A percentile compares a stretch with the other conserved stretches of the same genome.
These are phyloP conservation scores for Lithodes maja DNA, from an alignment of 2,888 invertebrate genomes.

Conservation along the genomic window DNA sequence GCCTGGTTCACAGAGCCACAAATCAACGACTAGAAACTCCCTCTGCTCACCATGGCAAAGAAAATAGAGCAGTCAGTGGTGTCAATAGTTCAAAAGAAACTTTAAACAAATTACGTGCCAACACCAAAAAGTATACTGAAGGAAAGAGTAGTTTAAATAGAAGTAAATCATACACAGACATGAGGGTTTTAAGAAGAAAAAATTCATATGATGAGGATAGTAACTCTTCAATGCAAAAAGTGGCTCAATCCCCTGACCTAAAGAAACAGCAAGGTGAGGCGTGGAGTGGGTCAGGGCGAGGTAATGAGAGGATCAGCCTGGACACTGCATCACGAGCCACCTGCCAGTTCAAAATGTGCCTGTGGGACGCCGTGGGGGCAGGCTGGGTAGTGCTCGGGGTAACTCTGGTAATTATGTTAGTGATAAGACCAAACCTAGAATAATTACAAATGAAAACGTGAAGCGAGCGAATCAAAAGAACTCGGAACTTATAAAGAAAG, in stretches of 20 bases:
- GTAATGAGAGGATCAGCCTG: slow-evolving; percentile 47
- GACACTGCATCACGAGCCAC: slow-evolving; percentile 36
- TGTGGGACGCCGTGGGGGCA: slow-evolving; percentile 36
- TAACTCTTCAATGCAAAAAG: slow-evolving; percentile 12
- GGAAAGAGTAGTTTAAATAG: slow-evolving; percentile 41
- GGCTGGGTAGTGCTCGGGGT: slow-evolving; percentile 47
- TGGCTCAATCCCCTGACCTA: background rate
- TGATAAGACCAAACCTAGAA: slow-evolving; percentile 41
- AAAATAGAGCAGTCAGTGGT: slow-evolving; percentile 19
- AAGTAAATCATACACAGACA: slow-evolving; percentile 58
- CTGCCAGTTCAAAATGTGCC: slow-evolving; percentile 47
- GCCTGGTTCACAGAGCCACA: slow-evolving; percentile 38
- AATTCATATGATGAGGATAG: slow-evolving; percentile 47
- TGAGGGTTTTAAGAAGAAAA: slow-evolving; percentile 49
- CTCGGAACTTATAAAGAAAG: slow-evolving; percentile 49
- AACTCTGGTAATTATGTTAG: background rate
- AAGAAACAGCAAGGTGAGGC: slow-evolving; percentile 14
- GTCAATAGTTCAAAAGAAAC: slow-evolving; percentile 10
- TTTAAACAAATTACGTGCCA: slow-evolving; percentile 8
- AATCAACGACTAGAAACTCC: slow-evolving; percentile 36
- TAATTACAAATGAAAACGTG: slow-evolving; percentile 38
- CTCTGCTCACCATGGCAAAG: background rate
- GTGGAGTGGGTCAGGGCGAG: slow-evolving; percentile 20
- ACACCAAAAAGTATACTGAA: slow-evolving; percentile 25
- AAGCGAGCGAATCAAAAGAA: slow-evolving; percentile 31